Conservation (phyloP, 2,888 invertebrate species). For the Boloria euphrosyne region DNA sequence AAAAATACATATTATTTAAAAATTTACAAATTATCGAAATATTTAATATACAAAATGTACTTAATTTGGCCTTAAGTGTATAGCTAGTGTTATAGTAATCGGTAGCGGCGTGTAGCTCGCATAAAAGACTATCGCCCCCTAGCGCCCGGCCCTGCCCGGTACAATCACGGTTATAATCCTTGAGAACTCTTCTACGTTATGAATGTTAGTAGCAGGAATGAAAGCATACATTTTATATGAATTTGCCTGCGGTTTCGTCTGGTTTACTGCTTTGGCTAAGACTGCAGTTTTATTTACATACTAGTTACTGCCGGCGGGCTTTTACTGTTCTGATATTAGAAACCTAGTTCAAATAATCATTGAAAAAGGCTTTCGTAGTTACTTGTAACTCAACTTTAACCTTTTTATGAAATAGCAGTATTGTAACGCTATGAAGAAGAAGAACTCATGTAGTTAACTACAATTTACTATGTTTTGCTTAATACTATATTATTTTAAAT, state of each 20-base stretch:
- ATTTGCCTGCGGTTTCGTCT: conserved; percentile 17
- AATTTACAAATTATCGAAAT: no score
- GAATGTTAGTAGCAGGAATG: conserved; percentile 14
- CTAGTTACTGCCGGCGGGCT: neutral
- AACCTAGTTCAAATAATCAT: no score
- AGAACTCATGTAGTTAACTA: no score
- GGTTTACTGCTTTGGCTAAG: neutral
- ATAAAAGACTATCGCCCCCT: conserved; percentile 29
- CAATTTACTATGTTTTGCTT: no score
- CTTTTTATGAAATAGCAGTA: no score
- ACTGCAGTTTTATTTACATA: neutral
- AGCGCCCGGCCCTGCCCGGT: conserved; percentile 14
- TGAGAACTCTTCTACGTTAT: conserved; percentile 19
- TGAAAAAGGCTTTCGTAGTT: no score
- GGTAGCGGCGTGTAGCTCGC: conserved; percentile 19
- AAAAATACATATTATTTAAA: no score
- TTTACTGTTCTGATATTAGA: no score
- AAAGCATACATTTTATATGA: conserved; percentile 15
- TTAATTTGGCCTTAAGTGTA: conserved; percentile 7
- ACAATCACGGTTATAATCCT: conserved; percentile 27
- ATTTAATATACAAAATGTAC: no score
- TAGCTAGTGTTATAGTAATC: conserved; percentile 27
- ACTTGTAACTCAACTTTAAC: no score
- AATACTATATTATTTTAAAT: no score
- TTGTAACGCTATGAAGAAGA: no score